Evolutionary conservation across 1,140 invertebrate species (phyloP), one percentile per base, ranked within the genome.

Genomic region (Lamellibrachia luymesi): DNA sequence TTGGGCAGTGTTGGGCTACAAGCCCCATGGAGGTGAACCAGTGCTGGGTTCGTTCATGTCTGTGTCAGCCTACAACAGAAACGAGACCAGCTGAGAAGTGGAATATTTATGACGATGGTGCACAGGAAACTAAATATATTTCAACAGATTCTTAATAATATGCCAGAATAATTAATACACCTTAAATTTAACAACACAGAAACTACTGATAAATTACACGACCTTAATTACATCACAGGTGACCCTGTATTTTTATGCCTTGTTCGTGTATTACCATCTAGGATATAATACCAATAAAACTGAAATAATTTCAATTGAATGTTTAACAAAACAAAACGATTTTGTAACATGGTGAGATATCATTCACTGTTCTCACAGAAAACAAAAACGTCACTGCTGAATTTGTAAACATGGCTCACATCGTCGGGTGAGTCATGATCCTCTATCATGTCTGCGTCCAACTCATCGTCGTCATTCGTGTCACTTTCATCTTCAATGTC

Each of bases 401-500:
- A 8, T 8, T 80, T 80, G 8, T 22, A 80, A 80, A 22, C 13
- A 2, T 22, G 8, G 25, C 64, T 80, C 13, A 94, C 94, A 27
- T 94, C 93, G 90, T 94, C 94, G n/a, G 93, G 93, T 89, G 94
- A 93, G 4, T 94, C 94, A 22, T 93, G 90, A 10, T 94, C 94
- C 38, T 94, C 93, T 50, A 94, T 94, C 94, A 94, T 94, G 80
- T 94, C 94, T 2, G 94, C 92, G 51, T 94, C 94, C 13, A 94
- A 50, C 91, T 94, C 94, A 80, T 94, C 94, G 90, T 94, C 94
- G 56, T 94, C 94, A 93, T 94, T 93, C 49, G 92, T 94, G 51
- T 93, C 93, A 93, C 93, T 94, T 51, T 93, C 93, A 92, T 94
- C 94, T 80, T 94, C 94, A 92, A 94, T 94, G 92, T 94, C 94